Evolutionary conservation across 2,888 invertebrate genomes (phyloP).

Genomic region (Zygogramma bicolorata): DNA sequence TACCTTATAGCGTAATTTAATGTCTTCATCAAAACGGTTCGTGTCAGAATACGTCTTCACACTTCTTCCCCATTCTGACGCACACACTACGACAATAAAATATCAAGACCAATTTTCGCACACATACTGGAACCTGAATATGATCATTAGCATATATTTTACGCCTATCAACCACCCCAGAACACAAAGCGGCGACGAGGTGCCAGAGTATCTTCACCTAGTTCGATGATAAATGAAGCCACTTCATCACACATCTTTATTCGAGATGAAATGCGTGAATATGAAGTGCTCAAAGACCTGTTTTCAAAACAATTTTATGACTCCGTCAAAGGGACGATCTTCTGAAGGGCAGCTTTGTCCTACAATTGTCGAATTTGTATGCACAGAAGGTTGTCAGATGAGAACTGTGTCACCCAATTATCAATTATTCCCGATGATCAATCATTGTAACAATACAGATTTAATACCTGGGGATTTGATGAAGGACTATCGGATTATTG

Average conservation of each 20-base stretch:
- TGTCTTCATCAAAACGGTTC: too few species aligned
- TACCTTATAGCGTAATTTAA: too few species aligned
- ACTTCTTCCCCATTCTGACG: background rate
- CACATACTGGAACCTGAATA: background rate
- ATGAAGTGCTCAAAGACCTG: slow-evolving; percentile 54
- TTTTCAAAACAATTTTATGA: slow-evolving; percentile 50
- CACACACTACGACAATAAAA: background rate
- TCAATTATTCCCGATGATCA: slow-evolving; percentile 27
- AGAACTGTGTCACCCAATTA: slow-evolving; percentile 8
- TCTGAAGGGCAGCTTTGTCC: slow-evolving; percentile 41
- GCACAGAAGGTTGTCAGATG: background rate
- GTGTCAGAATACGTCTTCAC: too few species aligned
- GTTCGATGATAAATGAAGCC: slow-evolving; percentile 59
- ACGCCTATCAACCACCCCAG: slow-evolving; percentile 22
- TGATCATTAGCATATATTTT: slow-evolving; percentile 25
- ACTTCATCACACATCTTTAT: slow-evolving; percentile 59
- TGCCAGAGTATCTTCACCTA: slow-evolving; percentile 52
- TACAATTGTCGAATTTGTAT: slow-evolving; percentile 2
- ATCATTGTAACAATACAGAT: slow-evolving; percentile 35
- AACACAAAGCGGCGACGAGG: slow-evolving; percentile 25
- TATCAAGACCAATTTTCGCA: background rate
- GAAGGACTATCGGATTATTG: slow-evolving; percentile 11
- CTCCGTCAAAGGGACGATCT: slow-evolving; percentile 48
- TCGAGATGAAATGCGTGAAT: slow-evolving; percentile 55
- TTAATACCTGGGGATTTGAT: slow-evolving; percentile 27